Evolutionary conservation across 2,888 invertebrate species (phyloP).

Genomic region (Trichopria drosophilae): DNA sequence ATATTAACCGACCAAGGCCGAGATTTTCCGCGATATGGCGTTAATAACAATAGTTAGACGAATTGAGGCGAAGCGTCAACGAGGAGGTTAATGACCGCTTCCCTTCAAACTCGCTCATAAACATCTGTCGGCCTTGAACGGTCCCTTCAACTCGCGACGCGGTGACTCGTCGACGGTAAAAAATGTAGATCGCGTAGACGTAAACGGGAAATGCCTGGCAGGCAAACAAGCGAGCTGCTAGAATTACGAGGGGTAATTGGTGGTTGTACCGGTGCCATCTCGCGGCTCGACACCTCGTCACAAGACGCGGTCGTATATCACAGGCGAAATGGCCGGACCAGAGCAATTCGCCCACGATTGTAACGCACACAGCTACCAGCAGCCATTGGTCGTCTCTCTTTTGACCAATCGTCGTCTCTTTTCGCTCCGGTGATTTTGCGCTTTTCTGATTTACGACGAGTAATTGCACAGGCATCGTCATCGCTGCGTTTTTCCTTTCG

Average conservation of each 20-base stretch:
- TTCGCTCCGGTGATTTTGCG: conserved; percentile 16
- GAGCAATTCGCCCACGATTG: no score
- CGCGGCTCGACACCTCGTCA: conserved; percentile 40
- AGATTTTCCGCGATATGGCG: no score
- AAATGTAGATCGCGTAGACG: conserved; percentile 35
- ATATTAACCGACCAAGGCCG: no score
- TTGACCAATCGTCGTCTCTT: conserved; percentile 3
- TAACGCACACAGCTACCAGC: no score
- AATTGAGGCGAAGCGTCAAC: no score
- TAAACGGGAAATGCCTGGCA: conserved; percentile 23
- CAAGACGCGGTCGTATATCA: neutral
- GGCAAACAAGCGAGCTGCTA: conserved; percentile 1
- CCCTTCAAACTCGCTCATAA: no score
- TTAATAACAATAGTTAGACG: no score
- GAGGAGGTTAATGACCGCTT: no score
- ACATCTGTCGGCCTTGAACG: conserved; percentile 14
- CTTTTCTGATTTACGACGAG: conserved; percentile 44
- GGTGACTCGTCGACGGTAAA: no score
- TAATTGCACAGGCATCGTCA: conserved; percentile 43
- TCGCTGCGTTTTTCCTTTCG: conserved; percentile 33
- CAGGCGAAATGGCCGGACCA: no score
- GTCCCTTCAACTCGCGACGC: neutral
- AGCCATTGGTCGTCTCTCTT: conserved; percentile 14
- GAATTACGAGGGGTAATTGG: conserved; percentile 41
- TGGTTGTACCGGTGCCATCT: conserved; percentile 37